Evolutionary conservation across 2,888 invertebrate species (phyloP).

Genomic region (Synergus japonicus): DNA sequence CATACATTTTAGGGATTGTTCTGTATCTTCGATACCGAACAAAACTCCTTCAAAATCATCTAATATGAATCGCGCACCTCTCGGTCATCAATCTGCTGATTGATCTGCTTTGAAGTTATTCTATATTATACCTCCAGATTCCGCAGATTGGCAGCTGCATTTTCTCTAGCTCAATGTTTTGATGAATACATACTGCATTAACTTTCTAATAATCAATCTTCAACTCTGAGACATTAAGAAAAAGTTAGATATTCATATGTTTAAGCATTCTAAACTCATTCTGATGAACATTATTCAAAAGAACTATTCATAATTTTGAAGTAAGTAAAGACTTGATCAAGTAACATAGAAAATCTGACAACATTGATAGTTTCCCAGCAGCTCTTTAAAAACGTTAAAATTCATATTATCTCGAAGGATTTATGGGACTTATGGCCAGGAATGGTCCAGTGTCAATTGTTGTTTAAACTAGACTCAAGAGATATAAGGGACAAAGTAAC

Average conservation of each 20-base stretch:
- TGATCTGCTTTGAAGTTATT: conserved; percentile 11
- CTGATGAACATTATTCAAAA: too few species aligned
- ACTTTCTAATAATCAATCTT: too few species aligned
- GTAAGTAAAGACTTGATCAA: too few species aligned
- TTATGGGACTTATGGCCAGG: neutral
- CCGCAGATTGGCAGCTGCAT: neutral
- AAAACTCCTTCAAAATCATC: conserved; percentile 10
- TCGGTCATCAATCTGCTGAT: conserved; percentile 30
- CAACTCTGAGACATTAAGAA: too few species aligned
- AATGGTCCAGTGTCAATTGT: conserved; percentile 25
- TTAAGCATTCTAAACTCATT: too few species aligned
- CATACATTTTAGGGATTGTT: neutral
- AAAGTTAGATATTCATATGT: too few species aligned
- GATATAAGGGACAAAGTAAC: conserved; percentile 16
- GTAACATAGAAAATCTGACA: too few species aligned
- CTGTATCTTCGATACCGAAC: conserved; percentile 25
- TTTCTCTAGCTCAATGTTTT: neutral
- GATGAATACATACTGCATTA: too few species aligned
- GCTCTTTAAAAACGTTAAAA: too few species aligned
- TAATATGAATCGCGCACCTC: conserved; percentile 28
- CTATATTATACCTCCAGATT: neutral
- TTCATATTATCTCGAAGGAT: neutral
- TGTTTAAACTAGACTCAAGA: neutral
- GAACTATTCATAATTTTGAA: too few species aligned
- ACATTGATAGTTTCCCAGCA: too few species aligned